A percentile compares a stretch with the other conserved stretches of the same genome.
Conservation (phyloP, 1,140 invertebrate species). For the Apis florea region DNA sequence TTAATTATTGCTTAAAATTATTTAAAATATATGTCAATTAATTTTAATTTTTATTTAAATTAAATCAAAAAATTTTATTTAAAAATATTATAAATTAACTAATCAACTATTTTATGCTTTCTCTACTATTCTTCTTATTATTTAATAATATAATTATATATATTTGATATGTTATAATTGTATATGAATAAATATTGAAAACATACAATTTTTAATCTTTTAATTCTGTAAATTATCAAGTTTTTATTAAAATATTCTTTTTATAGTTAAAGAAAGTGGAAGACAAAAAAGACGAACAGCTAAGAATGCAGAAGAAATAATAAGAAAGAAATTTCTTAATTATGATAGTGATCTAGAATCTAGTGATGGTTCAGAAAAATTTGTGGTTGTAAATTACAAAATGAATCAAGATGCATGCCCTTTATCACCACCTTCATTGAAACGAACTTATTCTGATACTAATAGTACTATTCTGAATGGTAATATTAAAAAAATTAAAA, state of each 20-base stretch:
- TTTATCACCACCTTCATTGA: slow-evolving; percentile 66
- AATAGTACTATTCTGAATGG: slow-evolving; percentile 48
- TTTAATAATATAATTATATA: no score
- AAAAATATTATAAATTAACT: no score
- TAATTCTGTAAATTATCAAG: neutral
- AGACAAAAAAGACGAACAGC: slow-evolving; percentile 71
- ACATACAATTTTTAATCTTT: neutral
- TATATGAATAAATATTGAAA: no score
- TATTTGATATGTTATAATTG: no score
- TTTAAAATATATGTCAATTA: no score
- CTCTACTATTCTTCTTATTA: no score
- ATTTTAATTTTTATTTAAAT: no score
- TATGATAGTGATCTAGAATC: slow-evolving; percentile 67
- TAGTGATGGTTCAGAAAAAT: slow-evolving; percentile 56
- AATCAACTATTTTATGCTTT: no score
- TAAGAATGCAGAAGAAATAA: slow-evolving; percentile 72
- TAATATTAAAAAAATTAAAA: slow-evolving; percentile 63
- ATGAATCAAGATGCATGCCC: slow-evolving; percentile 44
- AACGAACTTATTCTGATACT: slow-evolving; percentile 61
- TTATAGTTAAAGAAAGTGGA: slow-evolving; percentile 61
- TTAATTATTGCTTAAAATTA: neutral
- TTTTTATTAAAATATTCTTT: slow-evolving; percentile 20
- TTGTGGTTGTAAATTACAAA: slow-evolving; percentile 62
- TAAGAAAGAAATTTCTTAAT: slow-evolving; percentile 67
- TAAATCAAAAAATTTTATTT: no score